These are phyloP conservation scores for Odontocolon sp. DNA, from an alignment of 2,888 invertebrate genomes.

Conservation along the genomic window DNA sequence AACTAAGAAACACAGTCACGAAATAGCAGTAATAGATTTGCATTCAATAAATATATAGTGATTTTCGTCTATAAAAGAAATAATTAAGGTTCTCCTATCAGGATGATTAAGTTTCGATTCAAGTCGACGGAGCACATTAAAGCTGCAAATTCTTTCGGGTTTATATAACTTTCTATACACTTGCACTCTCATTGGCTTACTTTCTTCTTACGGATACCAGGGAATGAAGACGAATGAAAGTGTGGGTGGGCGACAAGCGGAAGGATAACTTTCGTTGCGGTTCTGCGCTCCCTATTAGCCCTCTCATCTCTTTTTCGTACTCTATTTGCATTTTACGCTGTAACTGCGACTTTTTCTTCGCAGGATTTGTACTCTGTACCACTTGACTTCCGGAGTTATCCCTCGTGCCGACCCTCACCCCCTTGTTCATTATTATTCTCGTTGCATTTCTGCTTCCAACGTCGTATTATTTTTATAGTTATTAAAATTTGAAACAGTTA, in stretches of 20 bases:
- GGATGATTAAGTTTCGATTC: conserved; percentile 11
- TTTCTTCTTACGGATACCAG: conserved; percentile 33
- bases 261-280: conserved; percentile 59
- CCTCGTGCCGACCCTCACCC: conserved; percentile 7
- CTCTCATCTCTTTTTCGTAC: conserved; percentile 24
- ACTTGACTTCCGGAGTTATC: conserved; percentile 37
- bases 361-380: conserved; percentile 3
- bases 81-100: not conserved
- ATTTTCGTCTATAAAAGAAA: too few relatives aligned
- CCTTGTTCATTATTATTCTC: conserved; percentile 24
- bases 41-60: too few relatives aligned
- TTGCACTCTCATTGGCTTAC: conserved; percentile 59
- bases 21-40: too few relatives aligned
- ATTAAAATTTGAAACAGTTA: too few relatives aligned
- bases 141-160: conserved; percentile 16
- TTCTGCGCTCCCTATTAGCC: conserved; percentile 58
- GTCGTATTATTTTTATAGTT: too few relatives aligned
- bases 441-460: conserved; percentile 30
- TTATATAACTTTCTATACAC: conserved; percentile 41
- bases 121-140: conserved; percentile 13
- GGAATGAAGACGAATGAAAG: conserved; percentile 46
- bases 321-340: not conserved
- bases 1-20: too few relatives aligned
- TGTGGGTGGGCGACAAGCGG: conserved; percentile 51
- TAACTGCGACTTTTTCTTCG: too few relatives aligned